Conservation (phyloP, 2,113 vertebrate genomes). For the Ailuropoda melanoleuca region DNA sequence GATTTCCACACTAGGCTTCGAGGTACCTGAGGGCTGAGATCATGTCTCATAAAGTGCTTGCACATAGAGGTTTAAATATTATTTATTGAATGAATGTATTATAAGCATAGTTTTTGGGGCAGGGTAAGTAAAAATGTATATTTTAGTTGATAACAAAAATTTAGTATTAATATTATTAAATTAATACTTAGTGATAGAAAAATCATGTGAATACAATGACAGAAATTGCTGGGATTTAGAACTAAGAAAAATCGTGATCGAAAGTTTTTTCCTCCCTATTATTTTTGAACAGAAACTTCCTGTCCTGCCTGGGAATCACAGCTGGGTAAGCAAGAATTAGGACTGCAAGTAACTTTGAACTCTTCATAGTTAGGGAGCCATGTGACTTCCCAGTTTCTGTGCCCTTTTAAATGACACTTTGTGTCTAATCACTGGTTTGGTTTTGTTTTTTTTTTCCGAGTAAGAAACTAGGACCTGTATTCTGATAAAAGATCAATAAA, state of each 20-base stretch:
- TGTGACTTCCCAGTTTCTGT: background rate
- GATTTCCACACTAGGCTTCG: background rate
- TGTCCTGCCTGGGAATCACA: background rate
- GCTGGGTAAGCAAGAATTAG: constrained; percentile 17
- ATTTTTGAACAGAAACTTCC: constrained; percentile 59
- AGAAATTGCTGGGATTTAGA: background rate
- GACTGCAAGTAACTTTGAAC: background rate
- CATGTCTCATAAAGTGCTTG: background rate
- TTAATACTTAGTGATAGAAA: constrained; percentile 20
- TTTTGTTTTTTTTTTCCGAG: background rate
- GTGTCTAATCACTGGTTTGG: background rate
- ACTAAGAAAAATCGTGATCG: background rate
- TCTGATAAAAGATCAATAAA: background rate
- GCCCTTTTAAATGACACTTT: background rate
- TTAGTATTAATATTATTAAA: background rate
- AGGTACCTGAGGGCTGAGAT: background rate
- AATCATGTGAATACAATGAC: background rate
- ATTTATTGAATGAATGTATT: background rate
- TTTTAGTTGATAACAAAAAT: background rate
- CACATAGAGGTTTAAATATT: background rate
- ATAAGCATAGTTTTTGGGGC: background rate
- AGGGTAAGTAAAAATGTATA: background rate
- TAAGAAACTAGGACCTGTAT: background rate
- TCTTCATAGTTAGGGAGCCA: background rate
- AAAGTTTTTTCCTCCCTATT: background rate